Evolutionary conservation across 2,888 invertebrate species (phyloP), one percentile per base, ranked within the genome.

Genomic region (Eumacrocentrus americanus): DNA sequence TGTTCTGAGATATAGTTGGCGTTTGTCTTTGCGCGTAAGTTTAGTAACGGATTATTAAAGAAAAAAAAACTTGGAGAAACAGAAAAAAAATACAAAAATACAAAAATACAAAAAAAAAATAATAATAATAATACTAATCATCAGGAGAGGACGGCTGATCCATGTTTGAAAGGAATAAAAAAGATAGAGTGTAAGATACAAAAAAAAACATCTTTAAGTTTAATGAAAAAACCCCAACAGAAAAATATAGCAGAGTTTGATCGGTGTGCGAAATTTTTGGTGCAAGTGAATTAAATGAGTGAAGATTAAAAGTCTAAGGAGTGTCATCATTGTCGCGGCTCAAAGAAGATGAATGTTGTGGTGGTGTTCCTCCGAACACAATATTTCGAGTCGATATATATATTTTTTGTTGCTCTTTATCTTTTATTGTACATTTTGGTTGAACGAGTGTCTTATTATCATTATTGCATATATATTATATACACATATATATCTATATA

Each of bases 1-100:
- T 77, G 74, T 78, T 74, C 69, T 74, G 71, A 70, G 67, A 68
- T 70, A 66, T 68, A 69, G 63, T 67, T 65, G 65, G 62, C 63
- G 63, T 66, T 69, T 63, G 69, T 63, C 63, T 65, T 64, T 62
- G 63, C 61, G 63, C 60, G 60, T 68, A 69, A 63, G 22, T 61
- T 47, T 47, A 67, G 63, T 54, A 53, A 35, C 22, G 42, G 29
- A 50, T 23, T 50, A 38, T 44, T 51, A 35, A 35, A 14, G 12
- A 46, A 40, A 42, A 46, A 57, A 29, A 51, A 18, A 47, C 20
- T 9, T 29, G 57, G 53, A 35, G 44, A 37, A 57, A 25, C 44
- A 29, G 57, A 40, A 47, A 38, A 37, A 38, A 58, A 42, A 37
- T 3, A 40, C 44, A 63, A 38, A 53, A 48, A 56, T 20, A 37